Evolutionary conservation across 2,797 vertebrate species (phyloP).

Genomic region (Coilia nasus): DNA sequence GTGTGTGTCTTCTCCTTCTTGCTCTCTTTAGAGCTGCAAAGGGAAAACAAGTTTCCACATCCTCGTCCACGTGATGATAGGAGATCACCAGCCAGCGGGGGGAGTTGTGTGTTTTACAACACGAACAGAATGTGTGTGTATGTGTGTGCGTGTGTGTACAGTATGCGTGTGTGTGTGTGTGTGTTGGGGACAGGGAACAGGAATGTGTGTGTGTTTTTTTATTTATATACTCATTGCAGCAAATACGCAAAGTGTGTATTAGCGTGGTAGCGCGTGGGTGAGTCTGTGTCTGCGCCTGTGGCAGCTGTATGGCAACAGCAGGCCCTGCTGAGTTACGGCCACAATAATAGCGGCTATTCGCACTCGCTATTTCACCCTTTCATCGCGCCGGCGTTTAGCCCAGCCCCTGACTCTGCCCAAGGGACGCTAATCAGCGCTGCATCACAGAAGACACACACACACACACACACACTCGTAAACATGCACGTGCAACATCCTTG

Average conservation of each 20-base stretch:
- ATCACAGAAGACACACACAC: constrained; percentile 47
- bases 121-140: too few species aligned
- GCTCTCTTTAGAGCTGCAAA: background rate
- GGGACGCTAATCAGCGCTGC: constrained; percentile 51
- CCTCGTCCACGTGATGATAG: background rate
- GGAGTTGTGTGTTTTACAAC: background rate
- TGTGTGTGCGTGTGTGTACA: background rate
- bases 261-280: constrained; percentile 23
- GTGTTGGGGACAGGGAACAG: background rate
- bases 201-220: background rate
- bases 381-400: constrained; percentile 59
- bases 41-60: constrained; percentile 18
- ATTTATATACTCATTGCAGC: background rate
- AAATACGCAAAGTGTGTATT: constrained; percentile 2
- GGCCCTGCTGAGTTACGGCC: constrained; percentile 61
- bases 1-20: background rate
- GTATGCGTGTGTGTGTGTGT: constrained; percentile 16
- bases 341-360: constrained; percentile 60
- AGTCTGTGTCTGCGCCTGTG: background rate
- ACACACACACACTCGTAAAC: constrained; percentile 40
- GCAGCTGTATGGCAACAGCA: constrained; percentile 37
- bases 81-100: background rate
- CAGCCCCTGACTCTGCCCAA: constrained; percentile 49
- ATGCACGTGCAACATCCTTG: constrained; percentile 56
- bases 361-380: constrained; percentile 59